Percentiles rank a stretch among this genome's conserved stretches.
Conservation (phyloP, 2,888 invertebrate species). For the Polymixis lichenea region DNA sequence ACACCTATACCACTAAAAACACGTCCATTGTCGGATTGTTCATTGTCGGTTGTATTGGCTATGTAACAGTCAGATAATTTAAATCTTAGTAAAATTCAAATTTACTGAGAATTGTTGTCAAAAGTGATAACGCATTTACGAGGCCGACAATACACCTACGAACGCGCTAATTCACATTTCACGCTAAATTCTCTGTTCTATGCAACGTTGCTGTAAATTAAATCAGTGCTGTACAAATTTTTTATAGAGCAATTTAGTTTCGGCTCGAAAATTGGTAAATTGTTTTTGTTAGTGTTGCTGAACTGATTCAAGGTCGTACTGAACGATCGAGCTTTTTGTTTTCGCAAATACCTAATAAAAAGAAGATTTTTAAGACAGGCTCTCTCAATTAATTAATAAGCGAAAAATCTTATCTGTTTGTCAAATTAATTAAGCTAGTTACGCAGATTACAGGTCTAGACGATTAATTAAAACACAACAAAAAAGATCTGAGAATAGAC, state of each 20-base stretch:
- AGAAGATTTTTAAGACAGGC: neutral
- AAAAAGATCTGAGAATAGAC: constrained; percentile 35
- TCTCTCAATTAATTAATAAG: constrained; percentile 10
- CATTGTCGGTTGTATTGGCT: no score
- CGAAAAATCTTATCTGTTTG: constrained; percentile 25
- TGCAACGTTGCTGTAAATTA: constrained; percentile 58
- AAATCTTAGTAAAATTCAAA: neutral
- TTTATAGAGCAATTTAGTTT: constrained; percentile 60
- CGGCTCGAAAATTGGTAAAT: constrained; percentile 29
- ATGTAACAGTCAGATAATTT: neutral
- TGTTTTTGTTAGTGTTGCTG: constrained; percentile 37
- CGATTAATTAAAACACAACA: constrained; percentile 40
- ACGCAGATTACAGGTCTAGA: constrained; percentile 38
- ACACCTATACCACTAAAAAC: neutral
- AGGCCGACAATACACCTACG: neutral
- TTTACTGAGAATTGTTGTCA: neutral
- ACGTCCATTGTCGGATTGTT: no score
- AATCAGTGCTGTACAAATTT: constrained; percentile 54
- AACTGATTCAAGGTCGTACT: constrained; percentile 42
- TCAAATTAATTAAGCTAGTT: constrained; percentile 17
- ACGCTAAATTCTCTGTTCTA: constrained; percentile 59
- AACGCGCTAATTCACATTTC: constrained; percentile 63
- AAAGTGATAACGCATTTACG: neutral
- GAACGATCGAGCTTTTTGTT: constrained; percentile 3
- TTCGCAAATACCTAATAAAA: constrained; percentile 6